A percentile compares a stretch with the other conserved stretches of the same genome.
phyloP scores from a whole-genome alignment of 1,140 invertebrate genomes.

The Pachyrhynchus sulphureomaculatus region DNA sequence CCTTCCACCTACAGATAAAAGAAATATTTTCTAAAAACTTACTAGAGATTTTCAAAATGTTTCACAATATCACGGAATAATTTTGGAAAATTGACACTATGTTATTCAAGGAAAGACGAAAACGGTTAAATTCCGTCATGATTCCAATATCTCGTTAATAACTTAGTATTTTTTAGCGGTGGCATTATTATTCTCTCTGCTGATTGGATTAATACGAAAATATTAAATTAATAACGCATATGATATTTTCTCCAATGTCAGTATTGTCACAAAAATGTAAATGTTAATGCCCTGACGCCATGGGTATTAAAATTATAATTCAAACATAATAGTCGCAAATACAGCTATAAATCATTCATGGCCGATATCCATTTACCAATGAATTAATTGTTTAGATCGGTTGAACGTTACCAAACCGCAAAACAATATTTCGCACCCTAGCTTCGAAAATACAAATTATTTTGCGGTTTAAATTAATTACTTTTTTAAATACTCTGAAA shows the following conservation, averaged over 20 bases:
- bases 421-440: slow-evolving; percentile 30
- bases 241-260: background rate
- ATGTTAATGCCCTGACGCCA: slow-evolving; percentile 15
- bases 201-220: background rate
- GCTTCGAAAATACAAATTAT: slow-evolving; percentile 30
- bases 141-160: too few species aligned
- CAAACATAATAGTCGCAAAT: slow-evolving; percentile 35
- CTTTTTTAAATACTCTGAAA: slow-evolving; percentile 13
- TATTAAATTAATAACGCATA: background rate
- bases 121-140: too few species aligned
- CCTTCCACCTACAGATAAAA: too few species aligned
- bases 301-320: slow-evolving; percentile 33
- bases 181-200: background rate
- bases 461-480: slow-evolving; percentile 20
- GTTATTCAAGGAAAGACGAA: too few species aligned
- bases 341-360: slow-evolving; percentile 31
- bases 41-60: too few species aligned
- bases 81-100: too few species aligned
- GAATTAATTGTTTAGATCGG: slow-evolving; percentile 35
- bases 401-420: slow-evolving; percentile 32
- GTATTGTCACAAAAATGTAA: slow-evolving; percentile 11
- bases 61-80: too few species aligned
- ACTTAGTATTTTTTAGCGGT: too few species aligned
- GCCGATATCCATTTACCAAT: slow-evolving; percentile 33
- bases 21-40: too few species aligned